Evolutionary conservation across 2,888 invertebrate genomes (phyloP).

Genomic region (Zonitis immaculata): DNA sequence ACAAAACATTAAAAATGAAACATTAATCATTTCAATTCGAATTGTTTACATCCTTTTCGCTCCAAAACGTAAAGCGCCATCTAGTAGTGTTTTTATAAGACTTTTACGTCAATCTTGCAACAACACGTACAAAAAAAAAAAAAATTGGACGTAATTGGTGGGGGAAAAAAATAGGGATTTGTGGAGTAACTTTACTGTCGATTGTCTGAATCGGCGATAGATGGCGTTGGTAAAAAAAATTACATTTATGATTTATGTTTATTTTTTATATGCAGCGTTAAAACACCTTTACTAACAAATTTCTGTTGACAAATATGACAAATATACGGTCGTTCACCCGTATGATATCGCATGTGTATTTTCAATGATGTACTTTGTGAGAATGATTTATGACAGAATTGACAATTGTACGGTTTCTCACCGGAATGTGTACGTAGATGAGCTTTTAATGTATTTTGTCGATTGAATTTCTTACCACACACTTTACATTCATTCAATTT

Average conservation of each 20-base stretch:
- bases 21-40: too few species aligned
- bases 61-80: too few species aligned
- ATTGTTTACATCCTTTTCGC: too few species aligned
- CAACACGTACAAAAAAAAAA: too few species aligned
- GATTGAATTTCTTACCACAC: slow-evolving; percentile 31
- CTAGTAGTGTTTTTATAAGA: too few species aligned
- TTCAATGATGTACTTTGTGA: slow-evolving; percentile 52
- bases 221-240: not conserved
- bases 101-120: too few species aligned
- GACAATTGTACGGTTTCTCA: slow-evolving; percentile 26
- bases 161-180: too few species aligned
- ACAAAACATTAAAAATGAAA: not conserved
- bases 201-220: too few species aligned
- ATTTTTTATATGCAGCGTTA: not conserved
- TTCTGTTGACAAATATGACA: slow-evolving; percentile 29
- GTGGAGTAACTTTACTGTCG: too few species aligned
- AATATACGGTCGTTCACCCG: slow-evolving; percentile 50
- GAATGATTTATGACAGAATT: slow-evolving; percentile 50
- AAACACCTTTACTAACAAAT: slow-evolving; percentile 3
- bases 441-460: not conserved
- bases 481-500: slow-evolving; percentile 45
- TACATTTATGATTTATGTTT: not conserved
- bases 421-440: slow-evolving; percentile 43
- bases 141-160: too few species aligned
- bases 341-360: slow-evolving; percentile 44